These are phyloP conservation scores for Zeugodacus cucurbitae DNA, from an alignment of 1,140 invertebrate species.

Conservation along the genomic window DNA sequence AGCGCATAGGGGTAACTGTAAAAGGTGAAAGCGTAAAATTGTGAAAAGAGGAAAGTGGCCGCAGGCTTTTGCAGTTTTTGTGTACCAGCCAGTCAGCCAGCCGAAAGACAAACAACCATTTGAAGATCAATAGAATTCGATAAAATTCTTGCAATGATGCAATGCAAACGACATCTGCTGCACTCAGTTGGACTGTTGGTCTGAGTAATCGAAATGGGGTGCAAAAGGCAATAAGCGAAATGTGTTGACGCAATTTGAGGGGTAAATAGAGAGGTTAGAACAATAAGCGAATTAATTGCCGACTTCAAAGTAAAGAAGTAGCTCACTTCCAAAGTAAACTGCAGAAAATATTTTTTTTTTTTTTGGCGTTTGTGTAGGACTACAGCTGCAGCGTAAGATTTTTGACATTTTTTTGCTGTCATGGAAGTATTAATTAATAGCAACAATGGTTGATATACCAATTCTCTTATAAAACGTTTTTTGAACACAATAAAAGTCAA, in stretches of 20 bases:
- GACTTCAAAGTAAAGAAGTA: not conserved
- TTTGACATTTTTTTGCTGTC: not conserved
- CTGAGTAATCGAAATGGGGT: not conserved
- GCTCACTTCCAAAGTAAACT: not conserved
- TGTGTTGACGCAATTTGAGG: not conserved
- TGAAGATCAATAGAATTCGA: constrained; percentile 37
- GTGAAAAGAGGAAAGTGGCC: not conserved
- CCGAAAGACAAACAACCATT: not conserved
- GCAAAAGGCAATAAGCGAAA: not conserved
- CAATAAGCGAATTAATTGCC: constrained; percentile 21
- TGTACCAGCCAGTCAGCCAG: not conserved
- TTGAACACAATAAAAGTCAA: too few species aligned
- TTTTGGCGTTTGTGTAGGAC: not conserved
- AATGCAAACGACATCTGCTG: constrained; percentile 32
- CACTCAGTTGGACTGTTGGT: not conserved
- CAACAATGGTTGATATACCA: too few species aligned
- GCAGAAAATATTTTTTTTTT: not conserved
- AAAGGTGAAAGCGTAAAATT: not conserved
- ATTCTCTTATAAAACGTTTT: too few species aligned
- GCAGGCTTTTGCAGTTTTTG: not conserved
- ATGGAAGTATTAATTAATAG: not conserved
- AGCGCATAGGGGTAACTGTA: not conserved
- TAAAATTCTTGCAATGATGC: constrained; percentile 33
- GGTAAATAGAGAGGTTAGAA: not conserved
- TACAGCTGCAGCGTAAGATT: not conserved